Evolutionary conservation across 1,140 invertebrate species (phyloP), one percentile per base, ranked within the genome.

Genomic region (Adoxophyes honmai): DNA sequence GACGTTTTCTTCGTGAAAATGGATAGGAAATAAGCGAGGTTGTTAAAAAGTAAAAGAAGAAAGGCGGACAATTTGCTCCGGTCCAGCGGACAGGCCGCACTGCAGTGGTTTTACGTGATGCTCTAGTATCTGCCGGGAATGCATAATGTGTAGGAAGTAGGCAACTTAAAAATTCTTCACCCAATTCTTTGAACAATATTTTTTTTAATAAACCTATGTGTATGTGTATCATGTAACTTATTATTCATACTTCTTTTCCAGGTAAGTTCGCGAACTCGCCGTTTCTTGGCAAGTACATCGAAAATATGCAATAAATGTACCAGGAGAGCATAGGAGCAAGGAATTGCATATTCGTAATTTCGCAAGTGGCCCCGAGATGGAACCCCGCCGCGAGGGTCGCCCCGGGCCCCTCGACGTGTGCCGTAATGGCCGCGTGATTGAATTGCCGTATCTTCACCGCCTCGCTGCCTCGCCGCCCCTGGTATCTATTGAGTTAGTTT

Each of bases 361-460:
- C 57, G 71, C 73, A 68, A 72, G 64, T 58, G 68, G 15, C 58
- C 55, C 52, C 38, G 55, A 28, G 21, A 28, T 28, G 2, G 37
- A 58, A 33, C 57, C 55, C 59, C 36, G 60, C 44, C 34, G 51
- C 57, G 56, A 53, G 55, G 55, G 56, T 59, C 28, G 21, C 39
- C 42, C 42, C 44, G 52, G 59, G 55, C 51, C 21, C 21, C 18
- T 51, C 39, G 1, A 36, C 34, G 68, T 66, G 68, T 74, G 62
- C 64, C 66, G 72, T 83, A 84, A 81, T 82, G 71, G 69, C 66
- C 68, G 59, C 68, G 63, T 71, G 78, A 81, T 81, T 82, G 73
- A 85, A 81, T 78, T 74, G 78, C 72, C 70, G 68, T 78, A 81
- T 83, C 73, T 79, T 58, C 66, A 58, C 61, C 66, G 66, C 69